phyloP scores from a whole-genome alignment of 1,140 invertebrate species.

The Drosophila eugracilis region DNA sequence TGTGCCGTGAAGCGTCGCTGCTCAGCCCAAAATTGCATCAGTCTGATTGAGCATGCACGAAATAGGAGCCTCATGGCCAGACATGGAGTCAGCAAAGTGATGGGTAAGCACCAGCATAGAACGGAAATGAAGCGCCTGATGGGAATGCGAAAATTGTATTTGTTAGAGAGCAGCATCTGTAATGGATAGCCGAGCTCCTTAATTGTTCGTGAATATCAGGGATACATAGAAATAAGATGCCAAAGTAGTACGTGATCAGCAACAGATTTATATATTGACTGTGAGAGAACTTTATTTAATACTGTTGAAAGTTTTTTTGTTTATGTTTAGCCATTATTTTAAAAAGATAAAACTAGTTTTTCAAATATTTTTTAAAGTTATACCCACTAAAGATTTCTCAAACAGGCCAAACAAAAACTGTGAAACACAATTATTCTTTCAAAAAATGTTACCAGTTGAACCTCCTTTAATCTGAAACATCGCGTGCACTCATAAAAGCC shows the following conservation, averaged over 20 bases:
- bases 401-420: no score
- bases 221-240: no score
- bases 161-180: not conserved
- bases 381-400: no score
- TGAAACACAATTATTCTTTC: not conserved
- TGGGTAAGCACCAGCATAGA: conserved; percentile 69
- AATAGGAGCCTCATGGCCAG: conserved; percentile 77
- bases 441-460: not conserved
- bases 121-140: conserved; percentile 55
- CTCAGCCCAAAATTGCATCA: conserved; percentile 83
- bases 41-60: conserved; percentile 79
- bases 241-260: no score
- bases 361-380: no score
- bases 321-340: no score
- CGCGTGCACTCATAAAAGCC: conserved; percentile 13
- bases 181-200: no score
- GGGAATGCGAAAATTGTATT: conserved; percentile 1
- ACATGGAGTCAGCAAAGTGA: conserved; percentile 75
- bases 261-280: no score
- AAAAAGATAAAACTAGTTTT: no score
- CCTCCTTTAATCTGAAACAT: conserved; percentile 12
- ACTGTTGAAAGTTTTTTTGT: no score
- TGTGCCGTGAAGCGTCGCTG: conserved; percentile 82
- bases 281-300: no score
- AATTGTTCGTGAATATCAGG: no score